Conservation (phyloP, 2,797 vertebrate species). For the Phoebastria nigripes region DNA sequence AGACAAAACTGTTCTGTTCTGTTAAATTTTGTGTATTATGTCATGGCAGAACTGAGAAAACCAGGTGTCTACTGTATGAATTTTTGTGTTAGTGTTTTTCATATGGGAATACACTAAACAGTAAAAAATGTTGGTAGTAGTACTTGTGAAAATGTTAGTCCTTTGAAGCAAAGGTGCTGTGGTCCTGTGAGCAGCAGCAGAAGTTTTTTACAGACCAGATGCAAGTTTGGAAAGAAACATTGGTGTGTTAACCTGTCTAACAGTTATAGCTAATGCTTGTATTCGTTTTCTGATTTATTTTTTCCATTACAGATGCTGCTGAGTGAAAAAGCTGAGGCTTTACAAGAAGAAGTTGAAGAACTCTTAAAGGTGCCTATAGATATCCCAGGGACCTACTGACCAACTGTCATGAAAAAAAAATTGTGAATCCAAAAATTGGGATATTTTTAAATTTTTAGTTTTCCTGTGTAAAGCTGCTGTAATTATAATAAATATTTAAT, state of each 20-base stretch:
- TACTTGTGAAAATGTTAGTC: background rate
- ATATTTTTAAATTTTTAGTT: slow-evolving; percentile 33
- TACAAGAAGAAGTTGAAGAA: slow-evolving; percentile 90
- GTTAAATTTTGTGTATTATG: background rate
- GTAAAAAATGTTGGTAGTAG: background rate
- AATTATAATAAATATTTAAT: slow-evolving; percentile 46
- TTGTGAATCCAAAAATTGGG: background rate
- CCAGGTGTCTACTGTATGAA: background rate
- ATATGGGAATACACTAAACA: background rate
- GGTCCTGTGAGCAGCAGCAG: background rate
- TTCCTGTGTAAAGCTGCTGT: background rate
- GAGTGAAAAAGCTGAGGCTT: slow-evolving; percentile 89
- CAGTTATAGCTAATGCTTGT: background rate
- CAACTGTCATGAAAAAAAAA: background rate
- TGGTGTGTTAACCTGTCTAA: background rate
- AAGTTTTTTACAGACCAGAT: background rate
- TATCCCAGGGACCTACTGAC: slow-evolving; percentile 62
- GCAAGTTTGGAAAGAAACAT: background rate
- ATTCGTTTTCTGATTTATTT: background rate
- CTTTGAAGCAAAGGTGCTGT: background rate
- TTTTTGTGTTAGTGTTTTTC: background rate
- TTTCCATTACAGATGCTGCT: slow-evolving; percentile 84
- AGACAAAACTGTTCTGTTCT: background rate
- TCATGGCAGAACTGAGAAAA: background rate
- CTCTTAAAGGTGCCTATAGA: slow-evolving; percentile 82